Evolutionary conservation across 1,140 invertebrate genomes (phyloP), one percentile per base, ranked within the genome.

Genomic region (Zaprionus tsacasi): DNA sequence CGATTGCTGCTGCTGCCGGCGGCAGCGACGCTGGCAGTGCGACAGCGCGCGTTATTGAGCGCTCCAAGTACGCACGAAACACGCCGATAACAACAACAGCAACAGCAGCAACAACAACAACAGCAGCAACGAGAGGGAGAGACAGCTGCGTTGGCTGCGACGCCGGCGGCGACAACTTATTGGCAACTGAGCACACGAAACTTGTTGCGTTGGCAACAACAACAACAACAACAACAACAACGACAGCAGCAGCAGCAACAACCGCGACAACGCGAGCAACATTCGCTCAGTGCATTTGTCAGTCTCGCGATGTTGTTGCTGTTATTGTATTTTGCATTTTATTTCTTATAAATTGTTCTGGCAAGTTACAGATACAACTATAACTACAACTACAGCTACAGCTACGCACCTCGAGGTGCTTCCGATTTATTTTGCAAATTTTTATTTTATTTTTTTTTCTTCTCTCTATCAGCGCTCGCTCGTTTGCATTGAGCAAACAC

Each of bases 41-140:
- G 50, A n/a, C 79, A 38, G 43, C 76, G 65, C 77, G 78, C 78
- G 82, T 86, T 85, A 85, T 85, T 88, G 83, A 89, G 83, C 82
- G 74, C 70, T 81, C 83, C 85, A 88, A 89, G 83, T 87, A 88
- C 83, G 85, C 83, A 88, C 85, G 77, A 86, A 82, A 64, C 58
- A 68, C 40, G 67, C 57, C 78, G 65, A 76, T 80, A 83, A 73
- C 74, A 85, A 80, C 81, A 68, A 70, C 64, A 73, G 63, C 72
- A 70, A 70, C 73, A 79, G 61, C 74, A 80, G 77, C 75, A 70
- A 61, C 70, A 76, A 52, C 56, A 54, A 35, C 65, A 80, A 52
- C 73, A n/a, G 27, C 27, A 30, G 63, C 72, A 35, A 35, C 33
- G 7, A 12, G 43, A 35, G 33, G 43, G 38, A 54, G 75, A 57